Base-by-base conservation (phyloP, 2,888 invertebrate species). In the Augochlorella aurata region DNA sequence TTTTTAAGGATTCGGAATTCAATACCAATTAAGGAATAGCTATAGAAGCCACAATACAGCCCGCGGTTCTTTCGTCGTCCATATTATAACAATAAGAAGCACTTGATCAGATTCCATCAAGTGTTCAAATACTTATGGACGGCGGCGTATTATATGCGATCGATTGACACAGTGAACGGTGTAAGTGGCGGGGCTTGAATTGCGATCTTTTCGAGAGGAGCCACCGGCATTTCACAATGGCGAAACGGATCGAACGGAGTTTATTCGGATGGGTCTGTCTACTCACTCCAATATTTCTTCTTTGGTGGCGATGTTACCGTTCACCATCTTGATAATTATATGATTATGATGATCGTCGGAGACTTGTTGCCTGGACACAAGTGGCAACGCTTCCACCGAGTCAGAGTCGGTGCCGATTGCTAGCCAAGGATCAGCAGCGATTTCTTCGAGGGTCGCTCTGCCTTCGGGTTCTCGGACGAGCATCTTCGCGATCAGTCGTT, bases 291-390 rank as follows among this genome's bases (percentile, higher is more conserved):
- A 94, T 88, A 99, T 99, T 93, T 98, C 97, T 92, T 99, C 99
- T 94, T 98, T 98, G 75, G 97, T 96, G 76, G 98, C 99, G 83
- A 99, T 98, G 90, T 97, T 97, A 77, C 99, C 99, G 92, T 97
- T 98, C 44, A 98, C 98, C 97, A 99, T 99, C 94, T 97, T 98
- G 90, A 98, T 98, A 85, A 99, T 96, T 88, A 99, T 98, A 83
- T 97, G 95, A 86, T 96, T 95, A 92, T 98, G 98, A 93, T 99
- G 98, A 74, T 98, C 98, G 75, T 98, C 98, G 14, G 97, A 97
- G 5, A 99, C 95, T 91, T 98, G 97, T 92, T 98, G 97, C 81
- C 97, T 96, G 58, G 98, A 97, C 49, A 99, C 97, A 71, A 99
- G 95, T 1, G 98, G 98, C 82, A 97, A 94, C 87, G 95, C 95